Base-by-base conservation (phyloP, 2,113 vertebrate genomes). In the Zosterops lateralis region DNA sequence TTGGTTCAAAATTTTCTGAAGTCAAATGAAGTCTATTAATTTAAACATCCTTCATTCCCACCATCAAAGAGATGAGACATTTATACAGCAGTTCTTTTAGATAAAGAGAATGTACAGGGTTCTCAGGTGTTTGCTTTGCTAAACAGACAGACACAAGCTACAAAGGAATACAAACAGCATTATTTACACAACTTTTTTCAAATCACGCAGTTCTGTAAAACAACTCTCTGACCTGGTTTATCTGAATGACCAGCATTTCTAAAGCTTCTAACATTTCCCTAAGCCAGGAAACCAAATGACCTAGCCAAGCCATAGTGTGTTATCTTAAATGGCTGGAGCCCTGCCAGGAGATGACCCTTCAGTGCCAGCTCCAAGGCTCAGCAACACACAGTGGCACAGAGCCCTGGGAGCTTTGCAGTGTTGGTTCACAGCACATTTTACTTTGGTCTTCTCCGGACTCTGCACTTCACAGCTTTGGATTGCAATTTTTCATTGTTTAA, bases 361-460 rank as follows among this genome's bases (percentile, higher is more conserved):
- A 67, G 31, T 3, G 44, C 34, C 81, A 67, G 70, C 75, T 62
- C 78, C 15, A 4, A 51, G 58, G 60, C 54, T 65, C 32, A 65
- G 82, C 40, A 72, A 31, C 5, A 0, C 0, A 0, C 2, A 3
- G 21, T 6, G 6, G 71, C 66, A 50, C 47, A 72, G 42, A 75
- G 34, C 36, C 22, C 36, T 0, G 0, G 34, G 17, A 64, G 16
- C 81, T 81, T 16, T 32, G 44, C 28, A 74, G 17, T 9, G 17
- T 22, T 32, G n/a, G 10, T 12, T 84, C 44, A 67, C 2, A 10
- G 26, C 8, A 78, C 32, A 34, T n/a, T 71, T 54, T 28, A 68
- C 61, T 68, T 19, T 47, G 48, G 13, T 32, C 47, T 61, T 50
- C 51, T 57, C 45, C 32, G 40, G 28, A 40, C 38, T 81, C 38